Evolutionary conservation across 1,140 invertebrate species (phyloP).

Genomic region (Rhynchophorus ferrugineus): DNA sequence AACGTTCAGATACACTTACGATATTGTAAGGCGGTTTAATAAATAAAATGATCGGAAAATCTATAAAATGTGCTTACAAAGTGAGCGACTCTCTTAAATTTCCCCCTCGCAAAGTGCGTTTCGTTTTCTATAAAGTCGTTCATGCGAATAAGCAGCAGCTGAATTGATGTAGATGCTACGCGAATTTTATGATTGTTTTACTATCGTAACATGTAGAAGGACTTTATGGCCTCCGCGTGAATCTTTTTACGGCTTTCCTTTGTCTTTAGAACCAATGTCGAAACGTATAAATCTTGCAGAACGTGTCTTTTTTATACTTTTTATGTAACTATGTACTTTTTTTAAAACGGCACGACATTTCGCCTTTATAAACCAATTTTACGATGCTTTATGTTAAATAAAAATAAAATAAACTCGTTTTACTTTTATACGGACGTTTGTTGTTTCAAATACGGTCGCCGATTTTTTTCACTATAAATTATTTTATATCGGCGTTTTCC

Average conservation of each 20-base stretch:
- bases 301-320: not conserved
- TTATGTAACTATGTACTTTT: not conserved
- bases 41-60: too few species aligned
- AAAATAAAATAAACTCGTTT: too few species aligned
- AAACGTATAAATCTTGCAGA: slow-evolving; percentile 12
- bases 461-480: too few species aligned
- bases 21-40: too few species aligned
- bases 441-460: too few species aligned
- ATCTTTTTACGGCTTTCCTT: slow-evolving; percentile 13
- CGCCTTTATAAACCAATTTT: too few species aligned
- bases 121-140: slow-evolving; percentile 6
- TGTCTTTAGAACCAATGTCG: slow-evolving; percentile 11
- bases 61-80: not conserved
- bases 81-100: not conserved
- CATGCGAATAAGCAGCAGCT: slow-evolving; percentile 14
- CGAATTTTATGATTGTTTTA: slow-evolving; percentile 18
- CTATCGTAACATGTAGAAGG: slow-evolving; percentile 17
- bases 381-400: too few species aligned
- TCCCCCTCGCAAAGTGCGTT: not conserved
- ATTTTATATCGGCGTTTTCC: too few species aligned
- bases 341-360: not conserved
- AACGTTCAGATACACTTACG: too few species aligned
- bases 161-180: slow-evolving; percentile 18
- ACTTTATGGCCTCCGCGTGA: slow-evolving; percentile 16
- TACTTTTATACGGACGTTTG: too few species aligned